phyloP scores from a whole-genome alignment of 2,113 vertebrate genomes.

The Erythrocercus mccallii region DNA sequence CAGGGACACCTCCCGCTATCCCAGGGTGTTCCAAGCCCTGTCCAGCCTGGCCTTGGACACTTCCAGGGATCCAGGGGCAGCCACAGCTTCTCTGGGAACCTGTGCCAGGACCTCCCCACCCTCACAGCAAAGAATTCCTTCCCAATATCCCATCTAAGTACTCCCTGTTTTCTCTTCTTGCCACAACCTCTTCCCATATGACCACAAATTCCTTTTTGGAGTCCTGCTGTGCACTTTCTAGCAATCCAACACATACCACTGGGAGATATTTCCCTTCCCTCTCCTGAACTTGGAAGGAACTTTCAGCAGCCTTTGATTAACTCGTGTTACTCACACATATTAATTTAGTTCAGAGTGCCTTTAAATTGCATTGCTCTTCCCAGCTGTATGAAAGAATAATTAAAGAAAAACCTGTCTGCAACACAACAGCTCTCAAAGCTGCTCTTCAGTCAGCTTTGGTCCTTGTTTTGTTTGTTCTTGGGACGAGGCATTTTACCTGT shows the following conservation, averaged over 20 bases:
- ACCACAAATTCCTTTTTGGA: not conserved
- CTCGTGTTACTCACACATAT: fast-evolving
- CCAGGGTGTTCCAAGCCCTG: fast-evolving
- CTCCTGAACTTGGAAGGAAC: not conserved
- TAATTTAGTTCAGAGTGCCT: not conserved
- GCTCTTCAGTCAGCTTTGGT: not conserved
- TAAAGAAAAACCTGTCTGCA: not conserved
- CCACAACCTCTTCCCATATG: not conserved
- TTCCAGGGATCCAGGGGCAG: not conserved
- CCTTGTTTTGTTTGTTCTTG: not conserved
- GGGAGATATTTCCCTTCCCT: not conserved
- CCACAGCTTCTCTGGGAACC: not conserved
- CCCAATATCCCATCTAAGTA: not conserved
- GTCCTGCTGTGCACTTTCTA: not conserved
- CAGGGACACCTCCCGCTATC: not conserved
- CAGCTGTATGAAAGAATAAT: not conserved
- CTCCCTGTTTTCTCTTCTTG: not conserved
- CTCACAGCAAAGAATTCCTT: fast-evolving
- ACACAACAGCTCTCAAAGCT: not conserved
- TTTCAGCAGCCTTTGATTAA: not conserved
- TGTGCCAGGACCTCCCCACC: not conserved
- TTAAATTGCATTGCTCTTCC: not conserved
- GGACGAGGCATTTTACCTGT: not conserved
- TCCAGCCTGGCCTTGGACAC: not conserved
- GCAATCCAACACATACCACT: not conserved